Evolutionary conservation across 2,888 invertebrate genomes (phyloP).

Genomic region (Ophion ventricosus): DNA sequence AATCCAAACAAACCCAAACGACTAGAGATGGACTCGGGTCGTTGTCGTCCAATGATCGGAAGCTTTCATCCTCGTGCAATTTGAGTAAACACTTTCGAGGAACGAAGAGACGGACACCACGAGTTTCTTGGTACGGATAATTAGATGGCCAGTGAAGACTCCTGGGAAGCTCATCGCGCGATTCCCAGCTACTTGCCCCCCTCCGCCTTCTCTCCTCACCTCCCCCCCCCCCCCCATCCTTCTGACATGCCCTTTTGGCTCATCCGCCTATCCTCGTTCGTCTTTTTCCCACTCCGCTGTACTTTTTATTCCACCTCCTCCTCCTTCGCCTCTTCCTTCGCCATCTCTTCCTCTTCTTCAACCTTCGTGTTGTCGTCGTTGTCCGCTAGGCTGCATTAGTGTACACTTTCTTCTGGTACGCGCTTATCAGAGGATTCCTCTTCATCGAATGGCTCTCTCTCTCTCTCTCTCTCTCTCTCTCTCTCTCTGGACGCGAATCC

Average conservation of each 20-base stretch:
- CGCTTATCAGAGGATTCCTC: conserved; percentile 27
- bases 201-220: no score
- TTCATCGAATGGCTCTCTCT: conserved; percentile 1
- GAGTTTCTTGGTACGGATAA: conserved; percentile 67
- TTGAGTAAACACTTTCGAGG: conserved; percentile 67
- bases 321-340: not conserved
- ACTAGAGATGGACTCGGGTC: not conserved
- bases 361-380: not conserved
- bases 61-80: conserved; percentile 64
- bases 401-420: conserved; percentile 13
- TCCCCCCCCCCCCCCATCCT: no score
- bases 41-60: conserved; percentile 13
- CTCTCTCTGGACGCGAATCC: conserved; percentile 8
- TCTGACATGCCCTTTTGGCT: no score
- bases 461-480: no score
- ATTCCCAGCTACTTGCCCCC: not conserved
- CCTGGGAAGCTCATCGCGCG: conserved; percentile 55
- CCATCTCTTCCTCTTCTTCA: not conserved
- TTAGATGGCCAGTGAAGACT: conserved; percentile 63
- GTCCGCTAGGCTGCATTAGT: not conserved
- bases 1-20: no score
- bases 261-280: not conserved
- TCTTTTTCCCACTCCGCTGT: not conserved
- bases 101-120: conserved; percentile 54
- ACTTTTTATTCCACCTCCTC: not conserved